Evolutionary conservation across 2,888 invertebrate species (phyloP).

Genomic region (Frankliniella fusca): DNA sequence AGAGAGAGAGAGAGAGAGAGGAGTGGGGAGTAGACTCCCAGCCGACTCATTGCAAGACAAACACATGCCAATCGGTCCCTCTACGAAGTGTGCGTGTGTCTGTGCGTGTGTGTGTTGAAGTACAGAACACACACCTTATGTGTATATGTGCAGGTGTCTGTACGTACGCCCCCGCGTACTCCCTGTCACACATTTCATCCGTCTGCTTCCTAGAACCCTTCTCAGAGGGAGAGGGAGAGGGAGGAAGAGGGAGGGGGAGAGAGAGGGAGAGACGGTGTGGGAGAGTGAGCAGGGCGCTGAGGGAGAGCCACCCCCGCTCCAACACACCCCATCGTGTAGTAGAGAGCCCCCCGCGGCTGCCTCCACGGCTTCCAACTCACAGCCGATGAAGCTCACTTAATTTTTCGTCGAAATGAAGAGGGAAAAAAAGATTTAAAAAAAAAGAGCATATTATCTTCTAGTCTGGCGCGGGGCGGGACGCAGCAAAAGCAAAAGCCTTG

Average conservation of each 20-base stretch:
- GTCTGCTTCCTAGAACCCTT: background rate
- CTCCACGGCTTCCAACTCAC: no score
- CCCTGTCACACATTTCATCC: background rate
- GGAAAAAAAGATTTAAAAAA: no score
- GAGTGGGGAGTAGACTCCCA: background rate
- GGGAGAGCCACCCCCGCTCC: no score
- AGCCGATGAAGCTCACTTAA: no score
- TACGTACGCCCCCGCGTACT: background rate
- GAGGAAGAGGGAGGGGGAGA: background rate
- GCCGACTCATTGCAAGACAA: slow-evolving; percentile 13
- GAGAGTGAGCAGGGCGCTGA: no score
- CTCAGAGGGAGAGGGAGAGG: background rate
- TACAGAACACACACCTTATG: background rate
- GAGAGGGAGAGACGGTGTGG: background rate
- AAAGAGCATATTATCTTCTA: no score
- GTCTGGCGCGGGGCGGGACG: no score
- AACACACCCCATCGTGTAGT: no score
- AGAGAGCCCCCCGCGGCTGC: no score
- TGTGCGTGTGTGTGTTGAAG: background rate
- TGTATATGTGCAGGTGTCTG: background rate
- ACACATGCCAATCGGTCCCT: slow-evolving; percentile 21
- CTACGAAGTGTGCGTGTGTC: background rate
- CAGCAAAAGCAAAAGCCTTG: no score
- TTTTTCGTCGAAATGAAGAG: no score
- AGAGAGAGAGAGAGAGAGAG: no score